phyloP scores from a whole-genome alignment of 2,797 vertebrate genomes.

The Lepidocolaptes lacrymiger region DNA sequence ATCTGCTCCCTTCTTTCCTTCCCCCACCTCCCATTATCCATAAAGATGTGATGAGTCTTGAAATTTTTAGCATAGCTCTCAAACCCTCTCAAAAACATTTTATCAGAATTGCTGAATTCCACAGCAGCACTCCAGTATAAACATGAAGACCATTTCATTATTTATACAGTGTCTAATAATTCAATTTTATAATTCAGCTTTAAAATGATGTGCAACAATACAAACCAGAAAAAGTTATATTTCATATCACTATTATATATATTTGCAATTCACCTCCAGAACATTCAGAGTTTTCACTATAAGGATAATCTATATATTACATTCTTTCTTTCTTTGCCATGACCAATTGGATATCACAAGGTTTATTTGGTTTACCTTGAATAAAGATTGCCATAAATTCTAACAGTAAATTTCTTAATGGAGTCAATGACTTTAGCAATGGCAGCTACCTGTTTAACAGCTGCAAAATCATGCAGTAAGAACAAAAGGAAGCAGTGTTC shows the following conservation, averaged over 20 bases:
- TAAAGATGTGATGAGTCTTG: background rate
- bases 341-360: background rate
- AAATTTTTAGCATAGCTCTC: background rate
- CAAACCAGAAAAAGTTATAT: background rate
- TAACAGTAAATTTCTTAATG: background rate
- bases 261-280: background rate
- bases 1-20: background rate
- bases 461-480: background rate
- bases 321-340: background rate
- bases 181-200: background rate
- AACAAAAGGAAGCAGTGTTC: constrained; percentile 12
- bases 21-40: background rate
- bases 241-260: background rate
- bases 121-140: background rate
- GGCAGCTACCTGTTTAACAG: background rate
- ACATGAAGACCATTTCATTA: background rate
- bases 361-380: background rate
- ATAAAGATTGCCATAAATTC: background rate
- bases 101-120: background rate
- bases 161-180: background rate
- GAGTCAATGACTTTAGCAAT: background rate
- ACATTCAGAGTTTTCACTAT: background rate
- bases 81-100: background rate
- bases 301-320: background rate
- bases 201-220: background rate